Evolutionary conservation across 2,797 vertebrate species (phyloP), one percentile per base, ranked within the genome.

Genomic region (Trachops cirrhosus): DNA sequence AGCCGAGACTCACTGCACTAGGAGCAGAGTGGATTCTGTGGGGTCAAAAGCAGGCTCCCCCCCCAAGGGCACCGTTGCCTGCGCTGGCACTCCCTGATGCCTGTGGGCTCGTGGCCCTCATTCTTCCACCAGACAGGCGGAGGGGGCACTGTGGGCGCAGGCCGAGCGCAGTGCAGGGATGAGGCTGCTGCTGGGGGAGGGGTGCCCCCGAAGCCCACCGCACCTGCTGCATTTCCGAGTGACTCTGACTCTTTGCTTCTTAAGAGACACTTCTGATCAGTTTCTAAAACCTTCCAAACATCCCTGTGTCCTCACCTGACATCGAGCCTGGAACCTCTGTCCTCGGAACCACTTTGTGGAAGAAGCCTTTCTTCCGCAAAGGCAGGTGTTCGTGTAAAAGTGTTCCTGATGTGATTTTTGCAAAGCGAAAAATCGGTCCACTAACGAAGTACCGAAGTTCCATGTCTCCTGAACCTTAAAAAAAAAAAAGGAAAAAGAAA

Each of bases 101-200:
- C 0, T 32, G 32, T 7, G 7, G 4, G 39, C 4, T 2, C 0
- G 1, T 0, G 57, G 37, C 14, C 41, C 44, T 70, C 44, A 0
- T 4, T 5, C 21, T 9, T 1, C 64, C 37, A 14, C 4, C 1
- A 7, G 7, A 4, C 2, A 6, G 18, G 4, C 21, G 5, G 6
- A 2, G 8, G 5, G 29, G 0, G 0, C 6, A 32, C 48, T 50
- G 50, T 29, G 1, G 24, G 22, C 18, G 18, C 48, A 50, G 48
- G 50, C 50, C 50, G 5, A 3, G 0, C 1, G 8, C 6, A 26
- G 44, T 44, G 46, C 34, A 1, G 21, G 29, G 48, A 2, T 24
- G 41, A 15, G 1, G 32, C 74, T 19, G 1, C 29, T 24, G 70
- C 39, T 0, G 59, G 37, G 37, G n/a, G 16, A 41, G 3, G 10